Conservation (phyloP, 2,888 invertebrate species). For the Lissocephala sabroskyi region DNA sequence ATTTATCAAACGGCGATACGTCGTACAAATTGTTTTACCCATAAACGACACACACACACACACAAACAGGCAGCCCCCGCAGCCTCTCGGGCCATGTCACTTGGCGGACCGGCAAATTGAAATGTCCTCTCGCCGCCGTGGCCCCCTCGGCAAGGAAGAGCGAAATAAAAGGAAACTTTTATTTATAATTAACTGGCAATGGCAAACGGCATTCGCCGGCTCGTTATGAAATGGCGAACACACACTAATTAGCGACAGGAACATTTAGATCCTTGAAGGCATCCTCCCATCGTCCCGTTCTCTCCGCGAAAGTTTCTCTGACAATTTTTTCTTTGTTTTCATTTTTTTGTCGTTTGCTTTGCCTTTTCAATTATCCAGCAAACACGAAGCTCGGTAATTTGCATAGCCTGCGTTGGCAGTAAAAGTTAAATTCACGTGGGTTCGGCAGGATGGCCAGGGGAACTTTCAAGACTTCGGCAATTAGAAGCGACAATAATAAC, state of each 20-base stretch:
- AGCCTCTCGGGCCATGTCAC: not conserved
- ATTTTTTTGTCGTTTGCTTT: not conserved
- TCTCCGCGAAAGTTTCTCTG: no score
- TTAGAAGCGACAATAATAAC: no score
- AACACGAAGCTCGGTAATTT: conserved; percentile 3
- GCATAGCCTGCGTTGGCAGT: no score
- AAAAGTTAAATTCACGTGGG: no score
- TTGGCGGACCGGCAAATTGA: not conserved
- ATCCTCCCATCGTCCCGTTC: no score
- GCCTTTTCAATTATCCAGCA: no score
- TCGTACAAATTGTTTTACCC: conserved; percentile 62
- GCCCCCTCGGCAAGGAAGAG: no score
- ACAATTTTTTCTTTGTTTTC: not conserved
- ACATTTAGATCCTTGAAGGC: conserved; percentile 2
- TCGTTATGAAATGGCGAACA: conserved; percentile 11
- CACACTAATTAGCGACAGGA: conserved; percentile 11
- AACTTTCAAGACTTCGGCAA: no score
- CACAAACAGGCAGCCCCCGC: conserved; percentile 5
- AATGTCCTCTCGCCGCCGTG: not conserved
- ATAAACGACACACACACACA: conserved; percentile 25
- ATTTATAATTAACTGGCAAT: conserved; percentile 4
- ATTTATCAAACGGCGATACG: conserved; percentile 66
- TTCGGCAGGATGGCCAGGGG: no score
- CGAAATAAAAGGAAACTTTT: no score
- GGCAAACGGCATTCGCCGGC: no score